phyloP scores from a whole-genome alignment of 2,888 invertebrate species.

The Rhaphigaster nebulosa region DNA sequence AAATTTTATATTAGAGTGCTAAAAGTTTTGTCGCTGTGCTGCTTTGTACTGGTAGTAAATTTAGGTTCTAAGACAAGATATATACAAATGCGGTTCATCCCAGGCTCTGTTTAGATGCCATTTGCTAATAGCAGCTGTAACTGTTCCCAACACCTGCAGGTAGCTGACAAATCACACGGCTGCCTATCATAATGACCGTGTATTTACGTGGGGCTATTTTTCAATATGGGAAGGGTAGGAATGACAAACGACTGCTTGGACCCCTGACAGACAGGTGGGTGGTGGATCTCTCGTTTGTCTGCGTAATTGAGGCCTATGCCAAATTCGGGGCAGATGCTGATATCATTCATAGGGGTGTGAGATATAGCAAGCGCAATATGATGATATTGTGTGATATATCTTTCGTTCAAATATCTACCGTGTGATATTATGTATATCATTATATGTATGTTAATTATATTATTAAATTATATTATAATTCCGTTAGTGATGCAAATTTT shows the following conservation, averaged over 20 bases:
- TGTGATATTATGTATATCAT: not conserved
- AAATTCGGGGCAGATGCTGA: not conserved
- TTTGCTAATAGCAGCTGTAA: not conserved
- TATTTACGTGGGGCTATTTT: conserved; percentile 29
- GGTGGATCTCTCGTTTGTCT: not conserved
- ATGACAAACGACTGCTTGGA: not conserved
- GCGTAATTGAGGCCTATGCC: not conserved
- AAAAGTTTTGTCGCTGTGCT: not conserved
- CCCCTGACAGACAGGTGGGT: not conserved
- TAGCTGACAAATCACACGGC: conserved; percentile 4
- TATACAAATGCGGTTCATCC: not conserved
- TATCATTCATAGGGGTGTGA: not conserved
- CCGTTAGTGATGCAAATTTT: too few relatives aligned
- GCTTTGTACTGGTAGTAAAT: not conserved
- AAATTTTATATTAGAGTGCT: too few relatives aligned
- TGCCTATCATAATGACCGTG: conserved; percentile 24
- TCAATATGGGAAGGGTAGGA: not conserved
- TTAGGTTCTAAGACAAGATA: not conserved
- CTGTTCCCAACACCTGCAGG: not conserved
- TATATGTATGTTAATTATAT: too few relatives aligned
- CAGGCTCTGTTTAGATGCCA: not conserved
- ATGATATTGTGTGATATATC: not conserved
- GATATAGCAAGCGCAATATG: not conserved
- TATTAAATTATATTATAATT: too few relatives aligned
- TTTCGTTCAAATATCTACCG: not conserved